phyloP scores from a whole-genome alignment of 2,797 vertebrate genomes.

The Eurystomus glaucurus region DNA sequence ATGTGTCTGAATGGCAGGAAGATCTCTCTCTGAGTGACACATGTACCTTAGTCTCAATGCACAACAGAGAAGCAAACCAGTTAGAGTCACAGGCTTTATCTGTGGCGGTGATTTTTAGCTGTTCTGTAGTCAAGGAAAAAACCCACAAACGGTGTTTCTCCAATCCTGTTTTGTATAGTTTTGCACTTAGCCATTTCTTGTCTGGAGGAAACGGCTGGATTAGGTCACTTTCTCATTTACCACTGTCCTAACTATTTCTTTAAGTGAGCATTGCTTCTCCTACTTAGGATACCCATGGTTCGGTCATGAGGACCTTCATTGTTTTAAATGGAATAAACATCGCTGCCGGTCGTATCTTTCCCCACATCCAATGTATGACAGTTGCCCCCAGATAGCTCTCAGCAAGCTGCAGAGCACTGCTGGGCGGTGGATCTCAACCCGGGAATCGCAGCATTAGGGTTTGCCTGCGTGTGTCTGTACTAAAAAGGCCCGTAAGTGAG shows the following conservation, averaged over 20 bases:
- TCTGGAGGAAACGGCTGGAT: not conserved
- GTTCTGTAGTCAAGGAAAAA: not conserved
- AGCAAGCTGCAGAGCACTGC: not conserved
- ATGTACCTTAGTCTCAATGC: not conserved
- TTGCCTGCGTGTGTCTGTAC: rapidly evolving
- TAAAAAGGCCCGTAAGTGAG: not conserved
- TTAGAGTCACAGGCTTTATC: not conserved
- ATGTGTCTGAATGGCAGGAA: not conserved
- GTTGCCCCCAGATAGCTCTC: not conserved
- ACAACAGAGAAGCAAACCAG: not conserved
- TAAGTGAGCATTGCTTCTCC: not conserved
- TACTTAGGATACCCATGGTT: not conserved
- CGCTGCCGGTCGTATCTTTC: rapidly evolving
- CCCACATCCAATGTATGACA: not conserved
- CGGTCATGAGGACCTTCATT: not conserved
- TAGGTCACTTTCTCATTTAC: not conserved
- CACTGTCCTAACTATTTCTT: not conserved
- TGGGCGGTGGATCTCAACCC: not conserved
- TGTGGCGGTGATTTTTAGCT: not conserved
- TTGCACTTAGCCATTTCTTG: not conserved
- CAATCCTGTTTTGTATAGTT: not conserved
- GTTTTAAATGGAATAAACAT: not conserved
- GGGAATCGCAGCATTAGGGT: not conserved
- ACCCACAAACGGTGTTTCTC: rapidly evolving
- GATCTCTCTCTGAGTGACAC: not conserved